Evolutionary conservation across 37 sponge, comb jelly and placozoan species (phyloP), one percentile per base, ranked within the genome.

Genomic region (Chondrilla cf. caribensis): DNA sequence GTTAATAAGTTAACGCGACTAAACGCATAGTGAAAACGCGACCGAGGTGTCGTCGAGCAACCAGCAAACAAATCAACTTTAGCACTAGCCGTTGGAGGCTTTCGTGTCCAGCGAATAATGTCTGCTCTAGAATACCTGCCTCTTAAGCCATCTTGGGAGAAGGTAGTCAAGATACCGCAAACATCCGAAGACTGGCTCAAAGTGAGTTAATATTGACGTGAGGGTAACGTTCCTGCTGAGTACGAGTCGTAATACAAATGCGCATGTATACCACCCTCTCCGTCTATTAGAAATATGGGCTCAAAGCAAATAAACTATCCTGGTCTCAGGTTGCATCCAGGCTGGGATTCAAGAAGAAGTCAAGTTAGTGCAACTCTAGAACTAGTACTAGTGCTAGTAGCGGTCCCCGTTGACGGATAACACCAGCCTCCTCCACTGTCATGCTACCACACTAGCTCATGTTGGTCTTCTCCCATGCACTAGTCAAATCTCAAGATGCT

Each of bases 311-410:
- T 2, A 32, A 81, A 14, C 62, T 92, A 26, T 77, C 87, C 5
- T 37, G 85, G 42, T 64, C 81, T 55, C 86, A 92, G 73, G 59
- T 92, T 60, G 41, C 88, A 1, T 71, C 89, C n/a, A 38, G 41
- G 25, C 65, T 89, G 39, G 93, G 93, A 2, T 92, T 92, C 55
- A 78, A 80, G 24, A 89, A 92, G 70, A 83, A 76, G 11, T 38
- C 29, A 81, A 84, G 93, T 81, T 0, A 81, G 81, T 62, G 64
- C 5, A 19, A 15, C n/a, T n/a, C n/a, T n/a, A n/a, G n/a, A n/a
- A n/a, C n/a, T n/a, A n/a, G n/a, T n/a, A n/a, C n/a, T n/a, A n/a
- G n/a, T n/a, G n/a, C n/a, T n/a, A n/a, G n/a, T n/a, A n/a, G n/a
- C n/a, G n/a, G n/a, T n/a, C n/a, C n/a, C n/a, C n/a, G n/a, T n/a